Conservation (phyloP, 2,888 invertebrate genomes). For the Acrobasis repandana region DNA sequence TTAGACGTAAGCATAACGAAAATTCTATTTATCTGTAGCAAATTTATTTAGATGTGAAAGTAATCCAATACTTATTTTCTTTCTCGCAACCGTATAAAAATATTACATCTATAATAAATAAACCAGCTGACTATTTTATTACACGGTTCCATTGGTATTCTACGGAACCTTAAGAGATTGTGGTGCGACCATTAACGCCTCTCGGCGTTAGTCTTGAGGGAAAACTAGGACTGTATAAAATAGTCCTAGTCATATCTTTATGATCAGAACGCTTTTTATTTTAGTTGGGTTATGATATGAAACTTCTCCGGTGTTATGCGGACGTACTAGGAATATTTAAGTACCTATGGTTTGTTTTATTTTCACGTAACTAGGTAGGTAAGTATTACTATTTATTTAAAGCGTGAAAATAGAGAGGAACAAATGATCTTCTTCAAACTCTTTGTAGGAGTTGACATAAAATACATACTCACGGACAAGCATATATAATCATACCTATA, state of each 20-base stretch:
- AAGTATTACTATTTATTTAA: too few species aligned
- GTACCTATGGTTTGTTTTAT: not conserved
- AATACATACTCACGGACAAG: too few species aligned
- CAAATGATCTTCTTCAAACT: too few species aligned
- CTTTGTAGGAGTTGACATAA: too few species aligned
- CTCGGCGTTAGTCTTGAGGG: slow-evolving; percentile 19
- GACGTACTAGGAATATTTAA: not conserved
- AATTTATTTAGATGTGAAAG: not conserved
- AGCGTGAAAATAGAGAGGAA: too few species aligned
- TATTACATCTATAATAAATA: not conserved
- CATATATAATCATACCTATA: too few species aligned
- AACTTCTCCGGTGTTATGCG: not conserved
- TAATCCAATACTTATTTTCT: not conserved
- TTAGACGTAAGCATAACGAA: too few species aligned
- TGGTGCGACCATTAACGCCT: slow-evolving; percentile 20
- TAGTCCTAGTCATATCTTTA: slow-evolving; percentile 13
- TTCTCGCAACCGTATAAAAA: not conserved
- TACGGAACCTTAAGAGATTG: slow-evolving; percentile 21
- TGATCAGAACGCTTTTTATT: slow-evolving; percentile 17
- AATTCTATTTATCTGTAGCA: not conserved
- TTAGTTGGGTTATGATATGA: slow-evolving; percentile 13
- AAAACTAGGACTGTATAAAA: slow-evolving; percentile 20
- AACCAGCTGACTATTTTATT: slow-evolving; percentile 5
- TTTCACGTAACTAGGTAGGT: not conserved
- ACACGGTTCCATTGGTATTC: slow-evolving; percentile 4